These are phyloP conservation scores for Hycleus cichorii DNA, from an alignment of 1,140 invertebrate genomes.

Conservation along the genomic window DNA sequence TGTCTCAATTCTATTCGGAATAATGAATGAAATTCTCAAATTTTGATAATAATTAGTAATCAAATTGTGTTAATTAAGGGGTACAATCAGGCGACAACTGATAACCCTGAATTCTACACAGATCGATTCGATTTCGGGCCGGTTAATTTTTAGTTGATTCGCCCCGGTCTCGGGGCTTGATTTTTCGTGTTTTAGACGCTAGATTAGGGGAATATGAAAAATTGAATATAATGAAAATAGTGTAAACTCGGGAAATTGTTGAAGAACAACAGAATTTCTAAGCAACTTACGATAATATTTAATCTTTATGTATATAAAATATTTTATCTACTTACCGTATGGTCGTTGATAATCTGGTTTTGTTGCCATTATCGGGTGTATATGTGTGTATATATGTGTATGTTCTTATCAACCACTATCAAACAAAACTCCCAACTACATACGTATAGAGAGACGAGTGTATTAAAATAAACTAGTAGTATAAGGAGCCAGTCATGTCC, in stretches of 20 bases:
- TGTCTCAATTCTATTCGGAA: too few relatives aligned
- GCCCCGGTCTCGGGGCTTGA: neutral
- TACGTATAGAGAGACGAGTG: neutral
- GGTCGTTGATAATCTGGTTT: conserved; percentile 40
- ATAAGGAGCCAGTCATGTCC: neutral
- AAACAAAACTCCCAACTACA: conserved; percentile 6
- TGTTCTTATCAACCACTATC: conserved; percentile 34
- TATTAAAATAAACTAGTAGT: neutral
- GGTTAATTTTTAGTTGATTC: too few relatives aligned
- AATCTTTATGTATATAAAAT: conserved; percentile 36
- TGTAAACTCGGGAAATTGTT: neutral
- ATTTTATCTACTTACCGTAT: conserved; percentile 42
- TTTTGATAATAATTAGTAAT: too few relatives aligned
- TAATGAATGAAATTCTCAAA: too few relatives aligned
- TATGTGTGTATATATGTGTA: too few relatives aligned
- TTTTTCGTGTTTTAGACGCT: neutral
- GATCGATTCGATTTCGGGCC: too few relatives aligned
- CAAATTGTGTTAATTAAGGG: too few relatives aligned
- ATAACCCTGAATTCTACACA: too few relatives aligned
- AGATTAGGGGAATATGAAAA: neutral
- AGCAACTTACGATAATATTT: conserved; percentile 34
- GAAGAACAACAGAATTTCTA: conserved; percentile 8
- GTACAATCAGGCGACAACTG: too few relatives aligned
- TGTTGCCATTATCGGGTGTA: conserved; percentile 33
- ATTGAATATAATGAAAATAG: neutral